These are phyloP conservation scores for Cephus pulcher DNA, from an alignment of 2,888 invertebrate species.

Conservation along the genomic window DNA sequence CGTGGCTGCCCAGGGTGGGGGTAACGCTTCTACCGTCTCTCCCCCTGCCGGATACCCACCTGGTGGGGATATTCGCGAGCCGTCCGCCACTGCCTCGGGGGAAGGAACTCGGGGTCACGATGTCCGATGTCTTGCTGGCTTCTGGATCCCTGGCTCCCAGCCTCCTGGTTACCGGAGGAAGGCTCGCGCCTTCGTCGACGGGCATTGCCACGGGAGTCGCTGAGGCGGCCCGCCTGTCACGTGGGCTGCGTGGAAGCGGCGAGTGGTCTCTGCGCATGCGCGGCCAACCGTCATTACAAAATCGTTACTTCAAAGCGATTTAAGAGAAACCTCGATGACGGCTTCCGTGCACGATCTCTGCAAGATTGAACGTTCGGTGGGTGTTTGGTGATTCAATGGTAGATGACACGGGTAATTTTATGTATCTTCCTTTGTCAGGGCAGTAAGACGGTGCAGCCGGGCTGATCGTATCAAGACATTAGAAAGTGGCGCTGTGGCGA, in stretches of 20 bases:
- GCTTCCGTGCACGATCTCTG: not conserved
- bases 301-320: not conserved
- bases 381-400: not conserved
- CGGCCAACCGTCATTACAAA: not conserved
- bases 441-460: too few species aligned
- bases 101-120: constrained; percentile 47
- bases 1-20: constrained; percentile 60
- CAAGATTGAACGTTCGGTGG: not conserved
- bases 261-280: not conserved
- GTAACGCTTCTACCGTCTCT: constrained; percentile 17
- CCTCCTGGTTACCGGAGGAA: constrained; percentile 27
- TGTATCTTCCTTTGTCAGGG: not conserved
- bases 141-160: constrained; percentile 38
- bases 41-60: not conserved
- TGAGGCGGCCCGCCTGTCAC: not conserved
- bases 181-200: not conserved
- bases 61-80: constrained; percentile 9
- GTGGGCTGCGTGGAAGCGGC: not conserved
- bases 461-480: too few species aligned
- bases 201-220: not conserved
- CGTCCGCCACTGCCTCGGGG: constrained; percentile 26
- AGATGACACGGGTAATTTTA: not conserved
- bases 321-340: not conserved
- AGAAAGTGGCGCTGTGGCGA: not conserved
- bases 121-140: constrained; percentile 22